These are phyloP conservation scores for Acrocera orbiculus DNA, from an alignment of 2,888 invertebrate genomes.

Conservation along the genomic window DNA sequence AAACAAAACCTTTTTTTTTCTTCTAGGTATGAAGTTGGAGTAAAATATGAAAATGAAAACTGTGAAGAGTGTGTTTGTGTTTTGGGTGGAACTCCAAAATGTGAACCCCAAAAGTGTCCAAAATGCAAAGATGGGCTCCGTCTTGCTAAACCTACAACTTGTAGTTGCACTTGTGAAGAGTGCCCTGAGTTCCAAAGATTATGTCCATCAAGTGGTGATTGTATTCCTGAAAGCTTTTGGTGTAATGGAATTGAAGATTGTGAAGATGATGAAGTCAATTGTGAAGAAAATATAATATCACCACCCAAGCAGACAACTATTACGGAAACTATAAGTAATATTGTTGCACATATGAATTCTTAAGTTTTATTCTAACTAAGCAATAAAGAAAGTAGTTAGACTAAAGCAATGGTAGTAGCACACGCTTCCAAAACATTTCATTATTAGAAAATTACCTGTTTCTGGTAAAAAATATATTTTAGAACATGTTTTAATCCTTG, in stretches of 20 bases:
- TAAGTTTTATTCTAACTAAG: no score
- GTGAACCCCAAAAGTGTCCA: slow-evolving; percentile 50
- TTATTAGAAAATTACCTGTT: no score
- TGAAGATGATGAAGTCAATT: slow-evolving; percentile 61
- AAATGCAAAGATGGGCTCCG: slow-evolving; percentile 40
- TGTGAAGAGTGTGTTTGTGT: slow-evolving; percentile 68
- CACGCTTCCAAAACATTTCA: no score
- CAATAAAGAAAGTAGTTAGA: no score
- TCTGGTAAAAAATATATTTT: no score
- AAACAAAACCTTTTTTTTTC: no score
- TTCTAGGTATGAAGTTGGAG: slow-evolving; percentile 53
- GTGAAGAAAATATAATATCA: slow-evolving; percentile 29
- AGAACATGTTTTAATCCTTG: no score
- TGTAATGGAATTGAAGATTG: slow-evolving; percentile 70
- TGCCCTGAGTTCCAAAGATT: slow-evolving; percentile 47
- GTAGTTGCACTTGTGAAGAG: slow-evolving; percentile 55
- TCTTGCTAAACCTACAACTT: slow-evolving; percentile 40
- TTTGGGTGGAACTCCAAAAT: slow-evolving; percentile 51
- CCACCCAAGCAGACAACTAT: slow-evolving; percentile 12
- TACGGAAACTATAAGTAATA: not conserved
- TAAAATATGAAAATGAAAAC: slow-evolving; percentile 47
- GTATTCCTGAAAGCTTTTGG: slow-evolving; percentile 52
- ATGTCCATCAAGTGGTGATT: slow-evolving; percentile 57
- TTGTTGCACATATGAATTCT: not conserved
- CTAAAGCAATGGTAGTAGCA: no score